Conservation (phyloP, 2,797 vertebrate genomes). For the Malurus leucopterus region DNA sequence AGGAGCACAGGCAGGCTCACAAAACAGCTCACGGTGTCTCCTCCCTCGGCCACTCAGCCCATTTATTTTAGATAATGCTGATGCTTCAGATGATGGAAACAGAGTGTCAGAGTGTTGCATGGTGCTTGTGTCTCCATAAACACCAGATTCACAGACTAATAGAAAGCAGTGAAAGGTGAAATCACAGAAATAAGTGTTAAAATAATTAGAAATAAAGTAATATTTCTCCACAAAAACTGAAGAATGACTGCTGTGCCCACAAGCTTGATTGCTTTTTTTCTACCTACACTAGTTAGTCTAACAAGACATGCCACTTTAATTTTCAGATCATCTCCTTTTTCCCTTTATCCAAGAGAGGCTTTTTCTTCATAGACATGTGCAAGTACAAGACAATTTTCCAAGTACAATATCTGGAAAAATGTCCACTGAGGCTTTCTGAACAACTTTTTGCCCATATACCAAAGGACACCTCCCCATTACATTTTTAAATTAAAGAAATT, state of each 20-base stretch:
- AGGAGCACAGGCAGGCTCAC: rapidly evolving
- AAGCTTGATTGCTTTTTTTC: neutral
- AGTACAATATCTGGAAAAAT: neutral
- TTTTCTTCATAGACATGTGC: neutral
- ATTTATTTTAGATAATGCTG: neutral
- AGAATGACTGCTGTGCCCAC: neutral
- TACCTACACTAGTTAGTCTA: neutral
- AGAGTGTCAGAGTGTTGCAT: neutral
- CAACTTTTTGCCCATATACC: neutral
- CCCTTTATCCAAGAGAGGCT: neutral
- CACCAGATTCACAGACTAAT: neutral
- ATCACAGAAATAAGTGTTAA: neutral
- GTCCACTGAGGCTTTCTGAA: neutral
- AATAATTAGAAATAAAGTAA: neutral
- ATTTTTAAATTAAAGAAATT: neutral
- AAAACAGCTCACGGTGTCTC: neutral
- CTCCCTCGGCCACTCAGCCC: neutral
- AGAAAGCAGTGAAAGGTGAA: neutral
- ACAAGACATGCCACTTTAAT: neutral
- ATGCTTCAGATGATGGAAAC: neutral
- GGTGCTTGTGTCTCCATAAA: neutral
- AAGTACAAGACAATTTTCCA: neutral
- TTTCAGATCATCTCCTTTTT: neutral
- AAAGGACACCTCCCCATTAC: neutral
- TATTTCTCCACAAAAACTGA: neutral